phyloP scores from a whole-genome alignment of 2,797 vertebrate species.

The Fistularia commersonii region DNA sequence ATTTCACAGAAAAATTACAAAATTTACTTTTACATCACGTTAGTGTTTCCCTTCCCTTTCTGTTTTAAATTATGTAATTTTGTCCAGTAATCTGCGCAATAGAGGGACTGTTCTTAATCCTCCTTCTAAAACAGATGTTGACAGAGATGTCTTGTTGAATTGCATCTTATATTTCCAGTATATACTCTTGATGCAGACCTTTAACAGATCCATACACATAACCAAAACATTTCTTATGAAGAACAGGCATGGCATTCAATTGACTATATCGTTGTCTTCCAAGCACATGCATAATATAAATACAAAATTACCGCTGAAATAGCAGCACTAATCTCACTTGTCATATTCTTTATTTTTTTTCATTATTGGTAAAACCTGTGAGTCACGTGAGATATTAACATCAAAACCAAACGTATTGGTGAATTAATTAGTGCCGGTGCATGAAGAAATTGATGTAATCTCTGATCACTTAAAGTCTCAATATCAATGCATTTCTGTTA shows the following conservation, averaged over 20 bases:
- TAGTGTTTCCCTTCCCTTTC: background rate
- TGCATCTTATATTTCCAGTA: background rate
- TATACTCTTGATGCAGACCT: background rate
- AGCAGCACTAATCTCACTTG: constrained; percentile 1
- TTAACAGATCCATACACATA: constrained; percentile 2
- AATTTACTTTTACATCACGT: background rate
- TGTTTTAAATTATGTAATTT: background rate
- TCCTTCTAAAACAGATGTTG: no score
- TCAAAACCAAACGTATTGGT: constrained; percentile 5
- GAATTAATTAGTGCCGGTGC: constrained; percentile 14
- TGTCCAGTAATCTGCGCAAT: no score
- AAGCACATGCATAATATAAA: constrained; percentile 6
- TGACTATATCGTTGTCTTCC: background rate
- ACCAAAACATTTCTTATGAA: background rate
- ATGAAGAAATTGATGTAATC: constrained; percentile 4
- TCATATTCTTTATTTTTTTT: constrained; percentile 11
- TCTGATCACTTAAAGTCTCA: background rate
- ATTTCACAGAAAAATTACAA: background rate
- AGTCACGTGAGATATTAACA: constrained; percentile 1
- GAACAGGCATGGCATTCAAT: constrained; percentile 7
- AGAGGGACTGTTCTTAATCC: background rate
- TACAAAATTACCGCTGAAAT: background rate
- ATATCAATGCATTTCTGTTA: background rate
- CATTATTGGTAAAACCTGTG: constrained; percentile 1
- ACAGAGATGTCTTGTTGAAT: background rate